Evolutionary conservation across 2,113 vertebrate genomes (phyloP).

Genomic region (Mobula hypostoma): DNA sequence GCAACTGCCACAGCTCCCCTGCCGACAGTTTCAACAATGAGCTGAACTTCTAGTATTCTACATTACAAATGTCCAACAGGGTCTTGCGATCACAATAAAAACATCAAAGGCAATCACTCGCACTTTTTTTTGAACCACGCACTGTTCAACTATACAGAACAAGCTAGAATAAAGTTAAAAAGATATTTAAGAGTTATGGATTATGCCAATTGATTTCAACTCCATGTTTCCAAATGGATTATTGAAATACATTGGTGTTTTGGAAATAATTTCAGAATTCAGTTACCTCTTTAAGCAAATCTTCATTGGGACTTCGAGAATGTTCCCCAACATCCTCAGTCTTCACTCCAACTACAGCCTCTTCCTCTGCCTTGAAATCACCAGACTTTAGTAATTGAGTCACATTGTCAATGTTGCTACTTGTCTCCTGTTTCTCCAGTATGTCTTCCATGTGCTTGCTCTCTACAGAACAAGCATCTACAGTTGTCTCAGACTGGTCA

Average conservation of each 20-base stretch:
- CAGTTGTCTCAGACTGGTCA: neutral
- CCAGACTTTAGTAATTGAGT: neutral
- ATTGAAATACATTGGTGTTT: neutral
- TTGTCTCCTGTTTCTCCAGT: too few relatives aligned
- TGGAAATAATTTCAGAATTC: neutral
- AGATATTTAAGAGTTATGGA: neutral
- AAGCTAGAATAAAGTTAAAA: neutral
- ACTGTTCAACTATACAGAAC: too few relatives aligned
- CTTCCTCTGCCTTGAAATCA: neutral
- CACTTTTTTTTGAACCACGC: too few relatives aligned
- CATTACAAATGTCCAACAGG: too few relatives aligned
- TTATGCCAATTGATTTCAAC: neutral
- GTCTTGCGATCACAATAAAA: too few relatives aligned
- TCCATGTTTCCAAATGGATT: too few relatives aligned
- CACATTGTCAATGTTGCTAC: neutral
- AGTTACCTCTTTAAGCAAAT: constrained; percentile 4
- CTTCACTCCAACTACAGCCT: neutral
- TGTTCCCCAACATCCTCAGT: neutral
- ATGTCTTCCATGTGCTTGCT: neutral
- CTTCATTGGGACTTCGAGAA: neutral
- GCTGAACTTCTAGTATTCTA: too few relatives aligned
- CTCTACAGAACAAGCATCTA: neutral
- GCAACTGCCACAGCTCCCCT: too few relatives aligned
- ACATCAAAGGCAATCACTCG: too few relatives aligned
- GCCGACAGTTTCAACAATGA: too few relatives aligned